Evolutionary conservation across 2,888 invertebrate genomes (phyloP).

Genomic region (Furcula furcula): DNA sequence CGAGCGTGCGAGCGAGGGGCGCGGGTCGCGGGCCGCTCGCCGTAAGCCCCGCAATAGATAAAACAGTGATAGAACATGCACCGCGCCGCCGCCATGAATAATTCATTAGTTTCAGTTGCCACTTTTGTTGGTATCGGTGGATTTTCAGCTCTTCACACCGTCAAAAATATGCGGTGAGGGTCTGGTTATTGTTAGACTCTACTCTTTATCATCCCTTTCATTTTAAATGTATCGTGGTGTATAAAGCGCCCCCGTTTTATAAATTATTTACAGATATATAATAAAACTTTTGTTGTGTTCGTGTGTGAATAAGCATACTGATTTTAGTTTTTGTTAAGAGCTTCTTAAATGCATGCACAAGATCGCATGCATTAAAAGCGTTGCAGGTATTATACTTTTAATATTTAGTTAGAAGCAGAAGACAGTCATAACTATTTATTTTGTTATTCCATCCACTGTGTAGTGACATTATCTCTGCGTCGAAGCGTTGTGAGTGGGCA

Average conservation of each 20-base stretch:
- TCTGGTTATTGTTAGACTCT: conserved; percentile 69
- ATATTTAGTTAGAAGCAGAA: no score
- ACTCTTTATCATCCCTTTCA: conserved; percentile 58
- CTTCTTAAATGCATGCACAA: no score
- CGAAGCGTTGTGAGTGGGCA: conserved; percentile 29
- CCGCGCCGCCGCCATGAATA: conserved; percentile 79
- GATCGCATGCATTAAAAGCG: no score
- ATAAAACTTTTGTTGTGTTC: no score
- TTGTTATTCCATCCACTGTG: no score
- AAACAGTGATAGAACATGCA: conserved; percentile 83
- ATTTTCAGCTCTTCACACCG: conserved; percentile 78
- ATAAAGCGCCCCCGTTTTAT: conserved; percentile 34
- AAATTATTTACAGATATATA: conserved; percentile 39
- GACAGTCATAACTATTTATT: no score
- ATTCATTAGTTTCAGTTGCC: conserved; percentile 82
- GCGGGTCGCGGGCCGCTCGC: conserved; percentile 47
- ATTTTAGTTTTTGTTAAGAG: no score
- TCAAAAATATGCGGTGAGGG: conserved; percentile 76
- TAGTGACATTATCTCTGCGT: conserved; percentile 29
- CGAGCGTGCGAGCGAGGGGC: conserved; percentile 44
- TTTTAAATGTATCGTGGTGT: conserved; percentile 48
- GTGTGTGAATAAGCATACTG: no score
- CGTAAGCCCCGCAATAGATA: conserved; percentile 79
- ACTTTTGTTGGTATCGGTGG: conserved; percentile 81
- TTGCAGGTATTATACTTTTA: no score